Evolutionary conservation across 2,113 vertebrate genomes (phyloP).

Genomic region (Mobula birostris): DNA sequence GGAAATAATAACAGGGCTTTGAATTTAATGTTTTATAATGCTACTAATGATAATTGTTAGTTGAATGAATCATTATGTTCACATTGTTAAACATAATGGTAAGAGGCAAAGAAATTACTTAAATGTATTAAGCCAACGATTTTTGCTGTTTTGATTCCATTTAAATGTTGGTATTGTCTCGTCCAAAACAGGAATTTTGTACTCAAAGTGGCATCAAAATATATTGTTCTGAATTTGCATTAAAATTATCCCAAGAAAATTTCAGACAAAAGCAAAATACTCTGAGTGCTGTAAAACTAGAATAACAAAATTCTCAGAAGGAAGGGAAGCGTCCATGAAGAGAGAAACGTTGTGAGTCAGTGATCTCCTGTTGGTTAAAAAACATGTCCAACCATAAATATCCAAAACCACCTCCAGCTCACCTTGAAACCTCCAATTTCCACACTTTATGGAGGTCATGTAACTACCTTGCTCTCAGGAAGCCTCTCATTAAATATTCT

Average conservation of each 20-base stretch:
- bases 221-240: neutral
- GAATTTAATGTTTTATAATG: neutral
- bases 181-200: neutral
- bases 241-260: neutral
- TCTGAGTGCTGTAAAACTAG: too few relatives aligned
- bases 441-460: neutral
- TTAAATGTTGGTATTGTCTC: neutral
- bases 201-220: neutral
- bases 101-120: neutral
- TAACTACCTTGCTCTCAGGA: neutral
- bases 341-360: neutral
- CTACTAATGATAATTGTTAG: neutral
- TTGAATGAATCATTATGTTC: neutral
- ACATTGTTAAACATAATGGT: neutral
- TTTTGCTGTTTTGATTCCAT: neutral
- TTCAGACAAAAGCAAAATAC: neutral
- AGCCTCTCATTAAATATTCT: neutral
- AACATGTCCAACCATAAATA: neutral
- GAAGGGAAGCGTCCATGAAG: neutral
- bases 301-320: neutral
- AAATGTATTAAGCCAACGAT: neutral
- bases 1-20: too few relatives aligned
- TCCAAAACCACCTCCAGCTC: neutral
- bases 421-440: neutral
- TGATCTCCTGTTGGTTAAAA: neutral